These are phyloP conservation scores for Lycaena phlaeas DNA, from an alignment of 2,888 invertebrate genomes.

Conservation along the genomic window DNA sequence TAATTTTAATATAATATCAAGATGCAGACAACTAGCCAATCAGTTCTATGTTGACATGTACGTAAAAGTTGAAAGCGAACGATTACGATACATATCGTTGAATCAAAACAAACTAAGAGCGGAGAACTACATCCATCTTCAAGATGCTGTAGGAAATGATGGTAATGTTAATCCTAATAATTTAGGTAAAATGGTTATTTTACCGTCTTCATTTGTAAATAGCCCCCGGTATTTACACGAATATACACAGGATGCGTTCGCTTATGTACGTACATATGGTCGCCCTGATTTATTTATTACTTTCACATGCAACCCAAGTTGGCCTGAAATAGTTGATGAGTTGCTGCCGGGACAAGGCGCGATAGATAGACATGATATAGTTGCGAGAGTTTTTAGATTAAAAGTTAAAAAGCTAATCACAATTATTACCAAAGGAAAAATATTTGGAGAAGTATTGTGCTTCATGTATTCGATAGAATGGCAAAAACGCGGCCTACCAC, in stretches of 20 bases:
- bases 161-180: slow-evolving; percentile 20
- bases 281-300: no score
- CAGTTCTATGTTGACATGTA: slow-evolving; percentile 22
- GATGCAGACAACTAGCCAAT: slow-evolving; percentile 9
- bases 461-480: slow-evolving; percentile 19
- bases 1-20: no score
- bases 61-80: slow-evolving; percentile 30
- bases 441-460: slow-evolving; percentile 13
- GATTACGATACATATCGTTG: slow-evolving; percentile 25
- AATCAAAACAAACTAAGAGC: slow-evolving; percentile 31
- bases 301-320: slow-evolving; percentile 26
- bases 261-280: slow-evolving; percentile 26
- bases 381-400: slow-evolving; percentile 12
- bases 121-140: slow-evolving; percentile 19
- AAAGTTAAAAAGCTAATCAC: slow-evolving; percentile 14
- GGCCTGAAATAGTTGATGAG: slow-evolving; percentile 24
- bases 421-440: slow-evolving; percentile 13
- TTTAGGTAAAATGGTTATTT: slow-evolving; percentile 23
- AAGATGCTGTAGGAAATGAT: slow-evolving; percentile 27
- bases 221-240: slow-evolving; percentile 28
- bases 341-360: slow-evolving; percentile 19
- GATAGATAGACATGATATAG: slow-evolving; percentile 15
- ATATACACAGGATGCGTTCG: slow-evolving; percentile 26
- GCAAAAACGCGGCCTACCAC: slow-evolving; percentile 14
- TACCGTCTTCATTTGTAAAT: slow-evolving; percentile 27